phyloP scores from a whole-genome alignment of 2,113 vertebrate species.

The Xiphophorus couchianus region DNA sequence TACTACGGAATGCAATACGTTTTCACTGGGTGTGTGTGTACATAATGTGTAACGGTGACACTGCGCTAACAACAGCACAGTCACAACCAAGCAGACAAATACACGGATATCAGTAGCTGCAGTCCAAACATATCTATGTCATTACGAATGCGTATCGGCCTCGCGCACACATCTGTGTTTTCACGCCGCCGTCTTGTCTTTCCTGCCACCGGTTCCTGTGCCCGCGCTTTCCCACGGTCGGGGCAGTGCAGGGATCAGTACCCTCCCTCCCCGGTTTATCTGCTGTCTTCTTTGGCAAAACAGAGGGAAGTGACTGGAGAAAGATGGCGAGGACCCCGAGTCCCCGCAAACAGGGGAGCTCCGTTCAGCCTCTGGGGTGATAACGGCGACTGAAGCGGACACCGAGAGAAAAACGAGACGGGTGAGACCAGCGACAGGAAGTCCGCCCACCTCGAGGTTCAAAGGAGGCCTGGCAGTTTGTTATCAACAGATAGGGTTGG shows the following conservation, averaged over 20 bases:
- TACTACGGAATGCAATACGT: background rate
- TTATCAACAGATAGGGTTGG: conserved; percentile 56
- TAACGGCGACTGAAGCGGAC: conserved; percentile 53
- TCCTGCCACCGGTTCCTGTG: conserved; percentile 71
- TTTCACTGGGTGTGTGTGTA: background rate
- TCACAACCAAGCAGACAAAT: conserved; percentile 30
- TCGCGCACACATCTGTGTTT: conserved; percentile 61
- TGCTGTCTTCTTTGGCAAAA: conserved; percentile 90
- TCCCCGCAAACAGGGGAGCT: conserved; percentile 68
- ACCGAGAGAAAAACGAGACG: conserved; percentile 35
- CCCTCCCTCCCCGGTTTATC: conserved; percentile 73
- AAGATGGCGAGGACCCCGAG: conserved; percentile 73
- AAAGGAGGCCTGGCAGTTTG: conserved; percentile 36
- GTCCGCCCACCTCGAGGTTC: conserved; percentile 62
- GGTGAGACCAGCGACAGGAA: conserved; percentile 69
- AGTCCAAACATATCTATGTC: conserved; percentile 68
- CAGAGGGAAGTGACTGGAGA: conserved; percentile 86
- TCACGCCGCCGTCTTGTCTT: conserved; percentile 65
- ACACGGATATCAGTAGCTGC: conserved; percentile 28
- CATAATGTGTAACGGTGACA: background rate
- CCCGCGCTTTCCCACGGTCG: conserved; percentile 85
- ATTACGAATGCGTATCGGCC: conserved; percentile 44
- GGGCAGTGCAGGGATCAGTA: conserved; percentile 65
- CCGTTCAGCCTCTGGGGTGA: conserved; percentile 44
- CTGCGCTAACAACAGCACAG: conserved; percentile 22